A percentile compares a stretch with the other conserved stretches of the same genome.
Evolutionary conservation across 2,888 invertebrate species (phyloP).

Genomic region (Chymomyza procnemis): DNA sequence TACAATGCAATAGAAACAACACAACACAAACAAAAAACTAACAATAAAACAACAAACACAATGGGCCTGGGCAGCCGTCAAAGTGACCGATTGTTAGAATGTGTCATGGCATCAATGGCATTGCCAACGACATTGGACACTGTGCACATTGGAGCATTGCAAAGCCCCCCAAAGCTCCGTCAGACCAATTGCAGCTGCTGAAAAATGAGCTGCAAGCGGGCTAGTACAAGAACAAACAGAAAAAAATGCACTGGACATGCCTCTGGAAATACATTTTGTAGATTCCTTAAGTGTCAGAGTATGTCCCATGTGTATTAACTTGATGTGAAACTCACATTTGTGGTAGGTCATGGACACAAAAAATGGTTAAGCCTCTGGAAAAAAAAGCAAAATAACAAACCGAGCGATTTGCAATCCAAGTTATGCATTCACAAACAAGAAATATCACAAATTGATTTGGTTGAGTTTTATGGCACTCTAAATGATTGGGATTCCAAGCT

Average conservation of each 20-base stretch:
- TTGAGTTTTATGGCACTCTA: not conserved
- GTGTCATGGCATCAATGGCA: constrained; percentile 59
- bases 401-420: not conserved
- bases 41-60: constrained; percentile 30
- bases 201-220: not conserved
- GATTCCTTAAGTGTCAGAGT: not conserved
- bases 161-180: not conserved
- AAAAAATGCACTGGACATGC: not conserved
- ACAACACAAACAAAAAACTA: constrained; percentile 15
- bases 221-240: not conserved
- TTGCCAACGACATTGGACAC: constrained; percentile 32
- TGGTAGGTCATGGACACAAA: not conserved
- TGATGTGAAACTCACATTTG: not conserved
- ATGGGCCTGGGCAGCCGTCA: constrained; percentile 46
- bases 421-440: not conserved
- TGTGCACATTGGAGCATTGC: not conserved
- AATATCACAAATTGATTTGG: not conserved
- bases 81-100: constrained; percentile 65
- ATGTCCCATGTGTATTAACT: not conserved
- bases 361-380: not conserved
- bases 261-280: not conserved
- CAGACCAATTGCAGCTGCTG: not conserved
- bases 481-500: not conserved
- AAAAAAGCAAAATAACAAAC: not conserved
- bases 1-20: constrained; percentile 10